phyloP scores from a whole-genome alignment of 2,888 invertebrate species.

The Dryocosmus kuriphilus region DNA sequence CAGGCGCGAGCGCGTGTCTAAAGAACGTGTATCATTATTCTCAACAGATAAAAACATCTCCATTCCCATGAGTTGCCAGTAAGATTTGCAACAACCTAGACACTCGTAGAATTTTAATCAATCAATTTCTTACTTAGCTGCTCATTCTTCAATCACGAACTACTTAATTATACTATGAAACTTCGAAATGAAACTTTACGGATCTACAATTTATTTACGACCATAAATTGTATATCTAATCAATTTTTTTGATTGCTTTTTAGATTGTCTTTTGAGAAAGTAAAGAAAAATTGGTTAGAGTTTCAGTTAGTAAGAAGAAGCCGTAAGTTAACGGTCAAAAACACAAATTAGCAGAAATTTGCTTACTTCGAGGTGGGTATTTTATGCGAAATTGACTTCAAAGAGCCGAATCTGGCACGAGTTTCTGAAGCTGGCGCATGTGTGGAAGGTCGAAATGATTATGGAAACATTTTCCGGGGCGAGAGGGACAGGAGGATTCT shows the following conservation, averaged over 20 bases:
- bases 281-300: too few relatives aligned
- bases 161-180: background rate
- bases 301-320: background rate
- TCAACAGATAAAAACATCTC: conserved; percentile 63
- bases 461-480: conserved; percentile 28
- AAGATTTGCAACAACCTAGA: background rate
- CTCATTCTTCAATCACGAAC: background rate
- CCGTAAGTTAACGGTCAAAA: background rate
- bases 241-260: too few relatives aligned
- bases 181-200: background rate
- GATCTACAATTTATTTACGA: background rate
- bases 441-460: conserved; percentile 34
- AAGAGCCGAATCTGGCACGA: conserved; percentile 38
- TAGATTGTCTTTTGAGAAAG: too few relatives aligned
- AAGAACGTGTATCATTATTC: conserved; percentile 65
- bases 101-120: background rate
- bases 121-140: background rate
- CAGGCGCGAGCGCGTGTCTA: conserved; percentile 64
- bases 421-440: conserved; percentile 21
- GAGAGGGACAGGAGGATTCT: conserved; percentile 30
- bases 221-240: too few relatives aligned
- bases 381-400: conserved; percentile 35
- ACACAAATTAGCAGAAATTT: conserved; percentile 5
- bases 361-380: conserved; percentile 7
- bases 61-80: conserved; percentile 52